phyloP scores from a whole-genome alignment of 2,888 invertebrate species.

The Tanypteryx hageni region DNA sequence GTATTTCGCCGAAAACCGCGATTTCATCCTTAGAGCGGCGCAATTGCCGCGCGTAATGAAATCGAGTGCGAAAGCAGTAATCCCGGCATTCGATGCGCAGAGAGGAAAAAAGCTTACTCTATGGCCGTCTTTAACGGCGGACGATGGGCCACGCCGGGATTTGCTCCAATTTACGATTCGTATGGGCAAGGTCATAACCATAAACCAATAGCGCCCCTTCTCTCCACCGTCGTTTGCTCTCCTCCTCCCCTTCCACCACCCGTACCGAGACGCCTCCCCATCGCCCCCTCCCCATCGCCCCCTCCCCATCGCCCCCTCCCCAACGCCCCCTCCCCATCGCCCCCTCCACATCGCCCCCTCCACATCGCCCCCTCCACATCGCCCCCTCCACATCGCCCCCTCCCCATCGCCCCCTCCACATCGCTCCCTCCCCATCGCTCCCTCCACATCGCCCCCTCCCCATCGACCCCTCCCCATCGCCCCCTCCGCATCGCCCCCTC shows the following conservation, averaged over 20 bases:
- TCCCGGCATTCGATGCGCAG: neutral
- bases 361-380: neutral
- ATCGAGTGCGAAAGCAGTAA: slow-evolving; percentile 47
- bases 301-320: neutral
- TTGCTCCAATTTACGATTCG: slow-evolving; percentile 60
- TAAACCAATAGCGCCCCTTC: slow-evolving; percentile 46
- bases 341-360: neutral
- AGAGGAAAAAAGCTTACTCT: slow-evolving; percentile 16
- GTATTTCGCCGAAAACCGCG: too few relatives aligned
- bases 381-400: neutral
- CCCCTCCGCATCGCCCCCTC: neutral
- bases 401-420: neutral
- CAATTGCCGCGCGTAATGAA: slow-evolving; percentile 42
- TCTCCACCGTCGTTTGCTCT: neutral
- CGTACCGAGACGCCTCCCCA: neutral
- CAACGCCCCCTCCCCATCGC: neutral
- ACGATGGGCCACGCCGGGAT: slow-evolving; percentile 31
- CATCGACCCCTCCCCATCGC: neutral
- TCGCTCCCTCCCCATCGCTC: neutral
- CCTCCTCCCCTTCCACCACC: neutral
- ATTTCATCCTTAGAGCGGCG: neutral
- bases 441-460: neutral
- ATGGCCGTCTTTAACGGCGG: slow-evolving; percentile 49
- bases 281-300: neutral
- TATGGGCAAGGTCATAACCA: slow-evolving; percentile 61